Conservation (phyloP, 2,113 vertebrate genomes). For the Boleophthalmus pectinirostris region DNA sequence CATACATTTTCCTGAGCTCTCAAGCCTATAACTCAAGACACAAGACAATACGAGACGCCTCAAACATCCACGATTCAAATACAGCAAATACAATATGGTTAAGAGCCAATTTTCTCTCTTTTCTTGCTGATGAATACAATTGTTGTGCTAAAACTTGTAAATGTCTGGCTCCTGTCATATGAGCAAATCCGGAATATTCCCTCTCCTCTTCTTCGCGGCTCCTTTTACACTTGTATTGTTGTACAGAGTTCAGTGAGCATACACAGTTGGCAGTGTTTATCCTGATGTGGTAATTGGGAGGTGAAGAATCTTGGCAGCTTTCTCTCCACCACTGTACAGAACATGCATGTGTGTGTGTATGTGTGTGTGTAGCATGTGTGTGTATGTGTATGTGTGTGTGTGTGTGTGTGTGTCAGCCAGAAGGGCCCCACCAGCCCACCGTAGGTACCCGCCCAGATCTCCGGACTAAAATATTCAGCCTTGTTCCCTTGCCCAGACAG, state of each 20-base stretch:
- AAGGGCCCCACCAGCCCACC: conserved; percentile 67
- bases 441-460: conserved; percentile 70
- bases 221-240: too few relatives aligned
- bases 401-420: conserved; percentile 64
- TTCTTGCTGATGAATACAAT: too few relatives aligned
- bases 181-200: conserved; percentile 44
- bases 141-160: not conserved
- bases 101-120: too few relatives aligned
- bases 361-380: conserved; percentile 39
- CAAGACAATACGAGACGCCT: too few relatives aligned
- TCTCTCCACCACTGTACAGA: conserved; percentile 14
- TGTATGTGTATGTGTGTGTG: conserved; percentile 31
- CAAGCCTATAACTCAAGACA: too few relatives aligned
- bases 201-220: too few relatives aligned
- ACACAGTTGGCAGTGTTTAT: conserved; percentile 60
- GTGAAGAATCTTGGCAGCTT: conserved; percentile 62
- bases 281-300: conserved; percentile 70
- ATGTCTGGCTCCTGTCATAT: conserved; percentile 28
- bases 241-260: conserved; percentile 45
- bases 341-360: conserved; percentile 22
- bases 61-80: too few relatives aligned
- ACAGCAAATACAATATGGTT: too few relatives aligned
- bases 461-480: conserved; percentile 77
- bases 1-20: too few relatives aligned
- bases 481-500: conserved; percentile 67